Base-by-base conservation (phyloP, 2,797 vertebrate species). In the Falco berigora region DNA sequence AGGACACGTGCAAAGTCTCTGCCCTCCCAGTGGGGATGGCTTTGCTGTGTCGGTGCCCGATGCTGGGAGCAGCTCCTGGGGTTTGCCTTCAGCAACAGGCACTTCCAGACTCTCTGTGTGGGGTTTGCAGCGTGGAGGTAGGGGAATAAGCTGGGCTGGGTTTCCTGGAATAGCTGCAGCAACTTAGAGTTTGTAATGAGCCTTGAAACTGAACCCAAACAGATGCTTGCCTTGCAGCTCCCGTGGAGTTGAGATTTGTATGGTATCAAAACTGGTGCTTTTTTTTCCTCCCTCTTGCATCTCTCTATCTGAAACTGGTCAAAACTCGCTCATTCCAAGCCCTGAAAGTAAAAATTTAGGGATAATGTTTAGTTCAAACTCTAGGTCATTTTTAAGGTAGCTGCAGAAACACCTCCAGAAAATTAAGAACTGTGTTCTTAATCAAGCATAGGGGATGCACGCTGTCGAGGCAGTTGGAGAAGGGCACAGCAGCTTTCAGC, bases 21-120 rank as follows among this genome's bases (percentile, higher is more conserved):
- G 64, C 58, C 55, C 16, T 55, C 42, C 27, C 1, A 0, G 36
- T 21, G 53, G 3, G 38, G 38, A 30, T 58, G 0, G 0, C 71
- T 53, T 61, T 9, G 1, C 25, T 47, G 40, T 4, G 1, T 2
- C 2, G 5, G 36, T 71, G n/a, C 34, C 19, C 36, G 80, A 1
- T 75, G 40, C 71, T 83, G 86, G 63, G 72, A 92, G 22, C 6
- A 69, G 32, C 67, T 66, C 2, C 63, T 85, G 83, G 55, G 44
- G 10, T 85, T 82, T 66, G 10, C 71, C 91, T 46, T 49, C 61
- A n/a, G 27, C 42, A 59, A 7, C 20, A n/a, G 30, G 12, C 1
- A 0, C 71, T 76, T 62, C 38, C 25, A 32, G 73, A 8, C 23
- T 88, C 23, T 88, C 47, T 36, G 12, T 15, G 9, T 9, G 16